These are phyloP conservation scores for Drosophila sordidula DNA, from an alignment of 2,888 invertebrate genomes.

Conservation along the genomic window DNA sequence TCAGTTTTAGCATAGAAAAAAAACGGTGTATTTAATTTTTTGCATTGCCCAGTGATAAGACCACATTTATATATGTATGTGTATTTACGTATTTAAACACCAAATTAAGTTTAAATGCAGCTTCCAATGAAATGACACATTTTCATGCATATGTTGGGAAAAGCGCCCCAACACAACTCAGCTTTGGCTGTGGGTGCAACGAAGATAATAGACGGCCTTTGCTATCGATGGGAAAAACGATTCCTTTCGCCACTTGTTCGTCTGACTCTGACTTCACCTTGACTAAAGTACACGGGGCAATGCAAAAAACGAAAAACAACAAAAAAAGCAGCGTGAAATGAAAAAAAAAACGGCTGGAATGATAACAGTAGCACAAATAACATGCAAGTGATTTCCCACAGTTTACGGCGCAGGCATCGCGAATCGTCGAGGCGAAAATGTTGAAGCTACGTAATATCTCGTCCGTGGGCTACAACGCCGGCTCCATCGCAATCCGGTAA, in stretches of 20 bases:
- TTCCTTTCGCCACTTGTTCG: constrained; percentile 39
- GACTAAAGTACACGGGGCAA: constrained; percentile 72
- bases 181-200: neutral
- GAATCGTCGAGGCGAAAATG: constrained; percentile 50
- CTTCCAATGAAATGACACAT: neutral
- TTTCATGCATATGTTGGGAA: neutral
- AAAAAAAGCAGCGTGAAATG: constrained; percentile 23
- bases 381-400: constrained; percentile 55
- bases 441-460: constrained; percentile 70
- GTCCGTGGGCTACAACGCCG: constrained; percentile 46
- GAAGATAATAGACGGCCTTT: neutral
- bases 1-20: neutral
- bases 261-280: constrained; percentile 78
- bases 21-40: constrained; percentile 16
- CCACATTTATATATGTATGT: constrained; percentile 5
- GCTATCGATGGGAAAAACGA: constrained; percentile 29
- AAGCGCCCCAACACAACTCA: neutral
- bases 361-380: constrained; percentile 48
- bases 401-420: constrained; percentile 42
- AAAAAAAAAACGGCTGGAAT: constrained; percentile 19
- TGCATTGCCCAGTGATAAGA: constrained; percentile 43
- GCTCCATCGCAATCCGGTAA: constrained; percentile 56
- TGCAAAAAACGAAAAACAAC: constrained; percentile 38
- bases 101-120: constrained; percentile 1
- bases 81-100: constrained; percentile 14